Evolutionary conservation across 2,113 vertebrate genomes (phyloP).

Genomic region (Sylvietta virens): DNA sequence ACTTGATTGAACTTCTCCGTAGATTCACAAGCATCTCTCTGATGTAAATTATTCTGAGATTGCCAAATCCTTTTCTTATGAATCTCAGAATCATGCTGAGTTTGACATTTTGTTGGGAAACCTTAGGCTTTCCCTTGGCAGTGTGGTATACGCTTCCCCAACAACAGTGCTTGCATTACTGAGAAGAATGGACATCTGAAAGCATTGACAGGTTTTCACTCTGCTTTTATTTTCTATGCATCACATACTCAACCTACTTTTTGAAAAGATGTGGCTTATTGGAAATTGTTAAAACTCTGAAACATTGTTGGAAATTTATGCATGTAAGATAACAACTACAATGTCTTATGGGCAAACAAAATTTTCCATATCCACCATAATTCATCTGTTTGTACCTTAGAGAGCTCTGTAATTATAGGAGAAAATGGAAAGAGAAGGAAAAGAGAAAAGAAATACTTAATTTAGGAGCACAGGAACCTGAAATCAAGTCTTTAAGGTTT

Average conservation of each 20-base stretch:
- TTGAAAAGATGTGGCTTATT: background rate
- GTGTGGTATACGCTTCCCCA: background rate
- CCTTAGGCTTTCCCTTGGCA: constrained; percentile 27
- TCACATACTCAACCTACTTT: background rate
- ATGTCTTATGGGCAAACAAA: background rate
- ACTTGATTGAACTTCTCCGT: constrained; percentile 49
- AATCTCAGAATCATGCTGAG: constrained; percentile 40
- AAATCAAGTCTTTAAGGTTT: background rate
- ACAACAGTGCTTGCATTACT: constrained; percentile 6
- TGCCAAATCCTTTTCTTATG: constrained; percentile 60
- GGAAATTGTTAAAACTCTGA: background rate
- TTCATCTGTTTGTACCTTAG: background rate
- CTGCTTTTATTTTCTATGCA: background rate
- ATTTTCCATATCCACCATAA: background rate
- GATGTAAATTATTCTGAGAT: constrained; percentile 51
- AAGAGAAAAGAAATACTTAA: background rate
- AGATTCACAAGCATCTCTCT: constrained; percentile 48
- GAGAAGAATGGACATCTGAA: background rate
- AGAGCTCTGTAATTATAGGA: background rate
- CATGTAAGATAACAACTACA: constrained; percentile 27
- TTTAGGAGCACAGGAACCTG: background rate
- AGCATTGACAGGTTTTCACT: background rate
- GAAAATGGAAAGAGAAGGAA: background rate
- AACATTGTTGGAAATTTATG: constrained; percentile 20
- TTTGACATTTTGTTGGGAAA: constrained; percentile 61